phyloP scores from a whole-genome alignment of 2,113 vertebrate species.

The Jacana jacana region DNA sequence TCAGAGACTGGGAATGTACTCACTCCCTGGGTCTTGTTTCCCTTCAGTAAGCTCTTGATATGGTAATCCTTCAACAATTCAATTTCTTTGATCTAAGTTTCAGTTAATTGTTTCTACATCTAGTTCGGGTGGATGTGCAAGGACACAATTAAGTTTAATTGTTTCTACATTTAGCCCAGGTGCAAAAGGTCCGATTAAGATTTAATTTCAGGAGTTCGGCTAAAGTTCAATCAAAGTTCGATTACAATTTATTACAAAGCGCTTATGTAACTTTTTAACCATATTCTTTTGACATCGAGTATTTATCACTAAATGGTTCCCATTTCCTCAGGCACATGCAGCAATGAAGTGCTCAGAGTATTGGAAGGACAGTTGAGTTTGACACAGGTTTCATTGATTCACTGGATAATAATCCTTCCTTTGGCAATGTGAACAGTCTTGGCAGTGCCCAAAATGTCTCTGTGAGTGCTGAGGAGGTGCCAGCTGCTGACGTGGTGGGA shows the following conservation, averaged over 20 bases:
- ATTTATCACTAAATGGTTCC: neutral
- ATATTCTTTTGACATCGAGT: neutral
- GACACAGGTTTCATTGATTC: conserved; percentile 37
- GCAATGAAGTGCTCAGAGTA: neutral
- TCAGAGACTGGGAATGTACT: neutral
- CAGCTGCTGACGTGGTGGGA: conserved; percentile 30
- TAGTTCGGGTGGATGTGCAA: neutral
- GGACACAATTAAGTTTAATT: neutral
- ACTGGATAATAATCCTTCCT: conserved; percentile 13
- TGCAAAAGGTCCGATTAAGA: neutral
- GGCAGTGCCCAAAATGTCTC: conserved; percentile 33
- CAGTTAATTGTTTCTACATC: neutral
- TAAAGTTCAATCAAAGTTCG: neutral
- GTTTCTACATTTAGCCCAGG: neutral
- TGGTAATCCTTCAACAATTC: neutral
- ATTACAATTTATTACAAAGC: neutral
- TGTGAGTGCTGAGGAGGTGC: conserved; percentile 4
- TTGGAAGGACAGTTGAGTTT: conserved; percentile 14
- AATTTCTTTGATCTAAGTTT: neutral
- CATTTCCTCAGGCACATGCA: neutral
- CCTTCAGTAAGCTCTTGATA: neutral
- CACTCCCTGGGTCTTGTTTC: neutral
- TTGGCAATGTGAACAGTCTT: neutral
- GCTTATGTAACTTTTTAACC: neutral
- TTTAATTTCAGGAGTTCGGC: neutral